Evolutionary conservation across 2,797 vertebrate genomes (phyloP), one percentile per base, ranked within the genome.

Genomic region (Eidolon dupreanum): DNA sequence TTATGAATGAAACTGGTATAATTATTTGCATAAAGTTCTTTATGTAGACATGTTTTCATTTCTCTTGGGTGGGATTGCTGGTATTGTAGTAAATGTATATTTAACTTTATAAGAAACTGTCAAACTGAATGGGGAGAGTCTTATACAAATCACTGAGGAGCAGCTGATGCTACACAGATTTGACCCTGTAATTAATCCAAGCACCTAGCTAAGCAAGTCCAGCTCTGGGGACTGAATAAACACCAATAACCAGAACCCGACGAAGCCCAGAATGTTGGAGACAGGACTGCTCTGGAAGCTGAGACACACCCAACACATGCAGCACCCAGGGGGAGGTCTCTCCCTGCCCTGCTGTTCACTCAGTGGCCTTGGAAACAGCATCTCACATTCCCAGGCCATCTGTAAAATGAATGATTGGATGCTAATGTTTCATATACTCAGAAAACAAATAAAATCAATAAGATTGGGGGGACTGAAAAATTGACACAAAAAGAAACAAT

Each of bases 401-500:
- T 83, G 43, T 55, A 77, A 79, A 71, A 77, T n/a, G 20, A 86
- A 36, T 43, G 57, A 11, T 19, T 8, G n/a, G 38, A 65, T 73
- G 33, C 71, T 84, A 84, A 79, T 75, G 51, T 73, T 70, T 91
- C 84, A 75, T 4, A 55, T 46, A 53, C 75, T 46, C 59, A 33
- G 57, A 93, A 84, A 59, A 53, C 26, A 73, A 81, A 89, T 87
- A 83, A 96, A 94, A 74, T 66, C n/a, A 78, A 41, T 24, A 83
- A 79, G 26, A 43, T 78, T 66, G 24, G 22, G 12, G 33, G 53
- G n/a, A 19, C 55, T 66, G 7, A 70, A 63, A 84, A 65, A 49
- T n/a, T 63, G 81, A 66, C 38, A 49, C 2, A 49, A 73, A 95
- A 90, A 63, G 51, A 90, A 90, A 77, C 46, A 51, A 53, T 41